These are phyloP conservation scores for Pharmacophagus antenor DNA, from an alignment of 2,888 invertebrate species.

Conservation along the genomic window DNA sequence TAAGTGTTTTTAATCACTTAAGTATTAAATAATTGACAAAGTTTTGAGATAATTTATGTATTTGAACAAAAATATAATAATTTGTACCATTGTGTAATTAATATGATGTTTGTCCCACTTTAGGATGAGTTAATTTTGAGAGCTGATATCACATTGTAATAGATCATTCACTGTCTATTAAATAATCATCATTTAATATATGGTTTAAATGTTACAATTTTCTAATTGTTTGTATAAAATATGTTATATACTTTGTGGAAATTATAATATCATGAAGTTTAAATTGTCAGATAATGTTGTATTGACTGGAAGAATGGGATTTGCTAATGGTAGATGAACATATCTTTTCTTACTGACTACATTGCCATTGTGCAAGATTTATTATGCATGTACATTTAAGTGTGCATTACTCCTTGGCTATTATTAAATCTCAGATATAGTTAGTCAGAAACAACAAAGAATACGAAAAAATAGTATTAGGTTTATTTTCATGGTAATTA, in stretches of 20 bases:
- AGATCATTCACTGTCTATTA: no score
- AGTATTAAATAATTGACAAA: background rate
- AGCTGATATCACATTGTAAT: no score
- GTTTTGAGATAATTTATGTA: background rate
- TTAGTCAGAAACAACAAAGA: background rate
- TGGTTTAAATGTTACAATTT: background rate
- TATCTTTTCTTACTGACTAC: slow-evolving; percentile 21
- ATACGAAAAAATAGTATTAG: no score
- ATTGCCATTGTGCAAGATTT: background rate
- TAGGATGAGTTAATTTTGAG: no score
- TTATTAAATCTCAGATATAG: background rate
- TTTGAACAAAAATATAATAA: background rate
- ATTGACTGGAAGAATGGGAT: background rate
- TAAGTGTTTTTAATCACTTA: background rate
- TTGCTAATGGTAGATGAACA: background rate
- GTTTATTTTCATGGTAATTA: no score
- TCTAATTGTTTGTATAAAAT: background rate
- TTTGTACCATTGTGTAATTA: background rate
- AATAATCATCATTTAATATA: background rate
- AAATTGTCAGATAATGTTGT: no score
- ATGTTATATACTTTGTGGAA: background rate
- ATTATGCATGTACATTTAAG: slow-evolving; percentile 7
- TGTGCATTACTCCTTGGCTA: slow-evolving; percentile 1
- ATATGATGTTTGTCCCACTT: background rate
- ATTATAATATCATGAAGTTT: background rate